phyloP scores from a whole-genome alignment of 2,888 invertebrate species.

The Andrena bicolor region DNA sequence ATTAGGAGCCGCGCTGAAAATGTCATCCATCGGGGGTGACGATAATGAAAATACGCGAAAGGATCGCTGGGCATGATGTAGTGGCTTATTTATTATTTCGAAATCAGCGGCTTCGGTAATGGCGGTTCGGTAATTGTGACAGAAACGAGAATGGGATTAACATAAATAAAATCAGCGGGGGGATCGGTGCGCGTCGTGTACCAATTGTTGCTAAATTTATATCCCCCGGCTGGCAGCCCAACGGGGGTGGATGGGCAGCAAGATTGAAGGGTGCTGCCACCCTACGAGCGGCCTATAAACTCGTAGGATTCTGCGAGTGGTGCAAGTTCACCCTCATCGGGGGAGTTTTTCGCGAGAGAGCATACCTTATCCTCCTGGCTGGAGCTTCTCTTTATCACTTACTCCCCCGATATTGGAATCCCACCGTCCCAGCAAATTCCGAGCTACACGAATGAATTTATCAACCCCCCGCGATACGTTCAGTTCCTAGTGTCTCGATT shows the following conservation, averaged over 20 bases:
- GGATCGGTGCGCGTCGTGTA: not conserved
- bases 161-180: not conserved
- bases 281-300: conserved; percentile 74
- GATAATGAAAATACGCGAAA: conserved; percentile 8
- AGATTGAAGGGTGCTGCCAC: conserved; percentile 81
- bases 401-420: conserved; percentile 54
- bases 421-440: not conserved
- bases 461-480: conserved; percentile 30
- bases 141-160: not conserved
- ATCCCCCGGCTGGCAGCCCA: conserved; percentile 20
- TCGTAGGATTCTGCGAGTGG: conserved; percentile 62
- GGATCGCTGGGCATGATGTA: not conserved
- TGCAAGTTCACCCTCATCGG: conserved; percentile 67
- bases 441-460: conserved; percentile 39
- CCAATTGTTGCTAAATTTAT: conserved; percentile 18
- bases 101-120: not conserved
- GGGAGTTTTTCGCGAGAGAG: conserved; percentile 48
- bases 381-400: conserved; percentile 32
- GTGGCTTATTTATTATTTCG: conserved; percentile 12
- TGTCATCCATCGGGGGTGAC: conserved; percentile 10
- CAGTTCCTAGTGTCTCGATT: not conserved
- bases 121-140: conserved; percentile 4
- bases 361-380: conserved; percentile 62
- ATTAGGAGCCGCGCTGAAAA: conserved; percentile 5
- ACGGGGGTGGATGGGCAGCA: conserved; percentile 40